phyloP scores from a whole-genome alignment of 2,113 vertebrate species.

The Petroica traversi region DNA sequence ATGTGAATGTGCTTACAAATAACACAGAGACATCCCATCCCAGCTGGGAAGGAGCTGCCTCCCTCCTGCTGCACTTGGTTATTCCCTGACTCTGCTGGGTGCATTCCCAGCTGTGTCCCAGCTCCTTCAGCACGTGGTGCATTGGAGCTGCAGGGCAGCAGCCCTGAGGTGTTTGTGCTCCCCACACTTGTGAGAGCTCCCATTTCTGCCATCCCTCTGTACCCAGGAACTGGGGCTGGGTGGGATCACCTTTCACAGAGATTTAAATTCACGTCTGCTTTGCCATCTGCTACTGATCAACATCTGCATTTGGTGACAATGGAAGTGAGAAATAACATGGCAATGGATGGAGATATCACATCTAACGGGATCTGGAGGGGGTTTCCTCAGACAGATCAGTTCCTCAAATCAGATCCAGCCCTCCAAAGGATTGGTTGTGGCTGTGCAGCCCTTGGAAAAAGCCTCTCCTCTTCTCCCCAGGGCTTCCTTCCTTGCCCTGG shows the following conservation, averaged over 20 bases:
- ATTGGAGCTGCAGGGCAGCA: rapidly evolving
- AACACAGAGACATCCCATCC: rapidly evolving
- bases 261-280: background rate
- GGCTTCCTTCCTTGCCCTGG: background rate
- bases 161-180: background rate
- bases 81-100: background rate
- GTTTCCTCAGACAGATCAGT: background rate
- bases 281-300: background rate
- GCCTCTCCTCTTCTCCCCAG: background rate
- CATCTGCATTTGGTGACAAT: background rate
- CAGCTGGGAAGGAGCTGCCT: rapidly evolving
- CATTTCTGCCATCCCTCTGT: background rate
- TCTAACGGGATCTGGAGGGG: background rate
- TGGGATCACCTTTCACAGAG: background rate
- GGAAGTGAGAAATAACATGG: background rate
- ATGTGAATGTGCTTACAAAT: background rate
- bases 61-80: background rate
- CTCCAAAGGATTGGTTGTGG: background rate
- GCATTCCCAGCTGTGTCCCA: rapidly evolving
- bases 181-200: background rate
- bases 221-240: background rate
- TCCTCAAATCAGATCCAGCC: background rate
- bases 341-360: background rate
- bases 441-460: background rate
- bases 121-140: background rate